phyloP scores from a whole-genome alignment of 2,888 invertebrate species.

The Odontomyia ornata region DNA sequence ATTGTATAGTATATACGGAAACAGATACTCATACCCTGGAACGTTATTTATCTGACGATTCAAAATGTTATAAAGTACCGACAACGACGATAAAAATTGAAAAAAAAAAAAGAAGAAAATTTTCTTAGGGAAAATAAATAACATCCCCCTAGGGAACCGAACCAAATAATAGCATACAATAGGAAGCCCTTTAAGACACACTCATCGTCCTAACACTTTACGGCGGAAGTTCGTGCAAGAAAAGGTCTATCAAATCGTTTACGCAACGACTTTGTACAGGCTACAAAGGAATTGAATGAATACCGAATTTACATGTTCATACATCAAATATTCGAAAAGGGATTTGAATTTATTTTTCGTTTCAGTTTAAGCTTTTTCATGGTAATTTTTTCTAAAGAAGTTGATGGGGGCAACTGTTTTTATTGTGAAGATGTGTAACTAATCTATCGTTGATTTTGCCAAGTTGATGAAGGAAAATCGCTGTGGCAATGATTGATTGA shows the following conservation, averaged over 20 bases:
- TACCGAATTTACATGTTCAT: constrained; percentile 38
- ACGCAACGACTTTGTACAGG: neutral
- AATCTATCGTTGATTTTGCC: constrained; percentile 30
- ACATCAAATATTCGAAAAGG: constrained; percentile 38
- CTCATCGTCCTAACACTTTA: constrained; percentile 30
- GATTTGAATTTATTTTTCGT: constrained; percentile 4
- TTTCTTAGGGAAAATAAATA: constrained; percentile 38
- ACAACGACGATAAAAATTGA: constrained; percentile 35
- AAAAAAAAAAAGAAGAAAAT: constrained; percentile 37
- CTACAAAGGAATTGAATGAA: constrained; percentile 23
- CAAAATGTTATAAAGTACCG: constrained; percentile 16
- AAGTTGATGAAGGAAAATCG: neutral
- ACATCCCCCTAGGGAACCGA: constrained; percentile 33
- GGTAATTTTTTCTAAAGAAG: neutral
- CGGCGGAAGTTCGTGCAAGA: neutral
- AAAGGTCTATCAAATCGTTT: constrained; percentile 13
- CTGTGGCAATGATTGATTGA: constrained; percentile 11
- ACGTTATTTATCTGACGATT: constrained; percentile 25
- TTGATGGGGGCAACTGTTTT: neutral
- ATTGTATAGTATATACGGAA: neutral
- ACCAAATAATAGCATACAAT: constrained; percentile 33
- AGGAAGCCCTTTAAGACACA: constrained; percentile 39
- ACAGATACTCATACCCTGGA: neutral
- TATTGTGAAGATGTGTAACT: constrained; percentile 16
- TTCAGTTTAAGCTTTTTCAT: neutral